Conservation (phyloP, 2,888 invertebrate genomes). For the Patella caerulea region DNA sequence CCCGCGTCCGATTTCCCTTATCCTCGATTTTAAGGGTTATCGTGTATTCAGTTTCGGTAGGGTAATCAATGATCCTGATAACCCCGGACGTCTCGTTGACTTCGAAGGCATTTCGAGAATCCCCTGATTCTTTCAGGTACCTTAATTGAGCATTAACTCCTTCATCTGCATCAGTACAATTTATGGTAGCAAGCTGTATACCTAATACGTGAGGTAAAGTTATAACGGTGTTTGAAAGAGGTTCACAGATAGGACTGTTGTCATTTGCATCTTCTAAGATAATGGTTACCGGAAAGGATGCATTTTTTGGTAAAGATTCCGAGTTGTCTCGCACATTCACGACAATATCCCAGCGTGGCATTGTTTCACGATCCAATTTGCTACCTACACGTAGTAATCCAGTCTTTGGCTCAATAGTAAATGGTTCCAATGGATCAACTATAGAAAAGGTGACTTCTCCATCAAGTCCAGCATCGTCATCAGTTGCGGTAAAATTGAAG, state of each 20-base stretch:
- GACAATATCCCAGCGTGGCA: conserved; percentile 28
- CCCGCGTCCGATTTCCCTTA: conserved; percentile 32
- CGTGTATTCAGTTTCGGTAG: conserved; percentile 29
- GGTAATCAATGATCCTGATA: conserved; percentile 25
- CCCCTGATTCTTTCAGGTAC: conserved; percentile 36
- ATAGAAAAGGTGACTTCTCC: conserved; percentile 40
- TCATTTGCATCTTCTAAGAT: conserved; percentile 49
- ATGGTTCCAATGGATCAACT: conserved; percentile 16
- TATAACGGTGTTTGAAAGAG: conserved; percentile 28
- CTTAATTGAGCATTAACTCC: conserved; percentile 38
- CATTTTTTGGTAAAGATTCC: conserved; percentile 22
- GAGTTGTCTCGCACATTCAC: conserved; percentile 43
- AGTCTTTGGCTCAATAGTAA: conserved; percentile 28
- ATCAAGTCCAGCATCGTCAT: conserved; percentile 45
- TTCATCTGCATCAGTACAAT: conserved; percentile 41
- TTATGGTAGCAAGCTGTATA: conserved; percentile 25
- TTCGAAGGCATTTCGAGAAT: conserved; percentile 33
- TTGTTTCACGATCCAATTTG: conserved; percentile 40
- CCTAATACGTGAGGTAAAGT: conserved; percentile 37
- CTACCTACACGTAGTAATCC: conserved; percentile 38
- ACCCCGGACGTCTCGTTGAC: conserved; percentile 34
- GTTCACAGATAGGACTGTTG: conserved; percentile 42
- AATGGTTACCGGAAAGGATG: conserved; percentile 36
- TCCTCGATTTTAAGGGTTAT: conserved; percentile 44
- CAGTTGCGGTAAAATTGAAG: conserved; percentile 43